These are phyloP conservation scores for Eristalis arbustorum DNA, from an alignment of 2,888 invertebrate genomes.

Conservation along the genomic window DNA sequence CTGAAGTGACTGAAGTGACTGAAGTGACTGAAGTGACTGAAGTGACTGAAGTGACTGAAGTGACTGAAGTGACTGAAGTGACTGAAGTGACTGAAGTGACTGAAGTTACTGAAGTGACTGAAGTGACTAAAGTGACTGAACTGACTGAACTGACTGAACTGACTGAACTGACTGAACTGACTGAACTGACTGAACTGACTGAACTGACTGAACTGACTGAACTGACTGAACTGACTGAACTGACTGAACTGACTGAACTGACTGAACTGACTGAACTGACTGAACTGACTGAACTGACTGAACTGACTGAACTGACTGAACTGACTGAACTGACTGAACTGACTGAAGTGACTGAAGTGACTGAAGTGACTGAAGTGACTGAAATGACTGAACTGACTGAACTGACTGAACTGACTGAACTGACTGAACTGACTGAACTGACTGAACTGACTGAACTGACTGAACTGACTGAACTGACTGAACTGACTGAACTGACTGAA, in stretches of 20 bases:
- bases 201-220: not conserved
- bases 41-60: not conserved
- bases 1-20: not conserved
- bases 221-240: not conserved
- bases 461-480: too few relatives aligned
- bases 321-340: too few relatives aligned
- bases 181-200: not conserved
- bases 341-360: too few relatives aligned
- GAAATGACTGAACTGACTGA: too few relatives aligned
- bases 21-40: not conserved
- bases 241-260: not conserved
- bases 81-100: not conserved
- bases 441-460: too few relatives aligned
- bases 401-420: too few relatives aligned
- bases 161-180: not conserved
- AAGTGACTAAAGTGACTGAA: not conserved
- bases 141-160: not conserved
- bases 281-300: not conserved
- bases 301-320: too few relatives aligned
- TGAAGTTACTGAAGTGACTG: too few relatives aligned
- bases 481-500: too few relatives aligned
- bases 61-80: not conserved
- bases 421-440: too few relatives aligned
- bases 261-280: not conserved
- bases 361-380: too few relatives aligned